Base-by-base conservation (phyloP, 2,797 vertebrate genomes). In the Centropyge bicolor region DNA sequence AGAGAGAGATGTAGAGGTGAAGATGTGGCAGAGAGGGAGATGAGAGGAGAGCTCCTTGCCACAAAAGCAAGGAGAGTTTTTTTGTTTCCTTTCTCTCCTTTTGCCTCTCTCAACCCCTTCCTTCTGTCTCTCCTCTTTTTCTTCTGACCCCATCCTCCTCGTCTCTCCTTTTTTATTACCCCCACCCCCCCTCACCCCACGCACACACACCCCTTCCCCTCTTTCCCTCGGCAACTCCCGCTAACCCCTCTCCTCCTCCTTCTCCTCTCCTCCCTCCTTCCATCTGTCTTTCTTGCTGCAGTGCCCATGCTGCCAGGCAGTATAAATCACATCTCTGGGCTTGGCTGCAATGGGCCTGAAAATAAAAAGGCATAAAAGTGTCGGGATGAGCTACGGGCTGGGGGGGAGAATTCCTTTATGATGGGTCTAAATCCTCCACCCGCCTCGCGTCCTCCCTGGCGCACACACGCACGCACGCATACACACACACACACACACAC, bases 321-420 rank as follows among this genome's bases (percentile, higher is more conserved):
- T 89, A 93, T 94, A 94, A 94, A 94, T 94, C 94, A 94, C 92
- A 92, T 93, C 92, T 94, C 92, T 74, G 82, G 91, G 91, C 89
- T 92, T 87, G 92, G 92, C 93, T 94, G 94, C 94, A 94, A 94
- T 94, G 94, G 92, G 92, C 92, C 92, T 94, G 94, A 94, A 94
- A 94, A 94, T 94, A 94, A 94, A 94, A 94, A 94, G 92, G 92
- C 91, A 94, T 94, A 94, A 94, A 94, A 93, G 89, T 94, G 94
- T 94, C 94, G 84, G 89, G 90, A 94, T 94, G 94, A 94, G 94
- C 92, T 94, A 94, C 91, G 81, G 92, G 89, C 91, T 89, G 85
- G 90, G 91, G 91, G 92, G 90, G 80, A 90, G 93, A 92, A 94
- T 94, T 94, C 93, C 92, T 94, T 94, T 94, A 94, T 94, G 94